Conservation (phyloP, 2,888 invertebrate genomes). For the Drosophila nigricruria region DNA sequence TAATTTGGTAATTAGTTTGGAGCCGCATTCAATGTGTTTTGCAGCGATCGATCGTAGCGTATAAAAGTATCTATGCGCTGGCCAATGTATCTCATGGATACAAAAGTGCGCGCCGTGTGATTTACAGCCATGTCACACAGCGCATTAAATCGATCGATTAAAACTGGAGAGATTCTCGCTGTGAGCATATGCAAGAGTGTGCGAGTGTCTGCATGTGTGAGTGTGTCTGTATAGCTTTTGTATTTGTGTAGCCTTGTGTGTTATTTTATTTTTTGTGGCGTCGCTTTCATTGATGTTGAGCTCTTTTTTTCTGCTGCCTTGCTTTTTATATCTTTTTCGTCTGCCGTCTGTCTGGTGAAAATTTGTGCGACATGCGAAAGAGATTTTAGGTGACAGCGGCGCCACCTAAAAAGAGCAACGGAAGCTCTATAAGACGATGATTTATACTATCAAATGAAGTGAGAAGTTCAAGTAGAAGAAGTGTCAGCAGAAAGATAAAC, state of each 20-base stretch:
- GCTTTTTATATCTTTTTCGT: conserved; percentile 46
- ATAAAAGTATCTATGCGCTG: conserved; percentile 29
- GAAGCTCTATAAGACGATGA: conserved; percentile 40
- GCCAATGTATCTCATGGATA: conserved; percentile 54
- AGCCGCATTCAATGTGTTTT: conserved; percentile 44
- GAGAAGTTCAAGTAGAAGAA: conserved; percentile 5
- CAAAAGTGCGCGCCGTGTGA: conserved; percentile 62
- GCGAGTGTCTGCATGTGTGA: conserved; percentile 17
- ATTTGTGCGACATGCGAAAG: conserved; percentile 62
- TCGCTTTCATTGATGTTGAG: conserved; percentile 74
- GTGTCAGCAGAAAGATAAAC: conserved; percentile 2
- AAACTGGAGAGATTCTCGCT: conserved; percentile 56
- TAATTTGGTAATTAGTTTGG: conserved; percentile 68
- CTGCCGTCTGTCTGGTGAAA: conserved; percentile 73
- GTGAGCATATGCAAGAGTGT: conserved; percentile 17
- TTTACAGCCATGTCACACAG: conserved; percentile 73
- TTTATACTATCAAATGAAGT: conserved; percentile 36
- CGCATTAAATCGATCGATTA: conserved; percentile 78
- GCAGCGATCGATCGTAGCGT: conserved; percentile 27
- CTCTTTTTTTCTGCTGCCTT: conserved; percentile 20
- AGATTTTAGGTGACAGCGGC: conserved; percentile 69
- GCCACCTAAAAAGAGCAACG: conserved; percentile 49
- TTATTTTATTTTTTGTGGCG: conserved; percentile 32
- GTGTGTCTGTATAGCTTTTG: conserved; percentile 22
- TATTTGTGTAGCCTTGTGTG: conserved; percentile 29